These are phyloP conservation scores for Papilio glaucus DNA, from an alignment of 1,140 invertebrate species.

Conservation along the genomic window DNA sequence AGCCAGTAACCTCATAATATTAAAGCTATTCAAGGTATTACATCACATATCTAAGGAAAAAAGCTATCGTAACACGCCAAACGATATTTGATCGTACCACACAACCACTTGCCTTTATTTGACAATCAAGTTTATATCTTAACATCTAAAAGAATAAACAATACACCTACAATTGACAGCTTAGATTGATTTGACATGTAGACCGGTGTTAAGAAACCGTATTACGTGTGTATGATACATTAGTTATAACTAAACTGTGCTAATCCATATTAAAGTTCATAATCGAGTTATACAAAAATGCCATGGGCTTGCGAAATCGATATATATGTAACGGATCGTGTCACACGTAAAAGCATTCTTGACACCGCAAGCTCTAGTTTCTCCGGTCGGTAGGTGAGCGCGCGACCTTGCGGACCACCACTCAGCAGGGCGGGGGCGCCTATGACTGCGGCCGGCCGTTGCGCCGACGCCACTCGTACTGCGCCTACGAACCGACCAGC, in stretches of 20 bases:
- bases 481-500: conserved; percentile 66
- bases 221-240: conserved; percentile 12
- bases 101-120: conserved; percentile 8
- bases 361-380: conserved; percentile 55
- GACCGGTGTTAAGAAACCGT: conserved; percentile 21
- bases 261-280: conserved; percentile 40
- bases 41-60: not conserved
- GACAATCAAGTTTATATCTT: not conserved
- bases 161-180: conserved; percentile 26
- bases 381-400: conserved; percentile 60
- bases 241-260: conserved; percentile 21
- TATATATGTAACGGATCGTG: conserved; percentile 40
- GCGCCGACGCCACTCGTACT: conserved; percentile 66
- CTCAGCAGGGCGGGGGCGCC: conserved; percentile 70
- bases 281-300: conserved; percentile 42
- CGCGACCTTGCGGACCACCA: conserved; percentile 63
- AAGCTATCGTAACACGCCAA: not conserved
- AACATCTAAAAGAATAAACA: conserved; percentile 25
- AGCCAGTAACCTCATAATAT: too few relatives aligned
- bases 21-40: too few relatives aligned
- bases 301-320: conserved; percentile 48
- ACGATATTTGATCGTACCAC: not conserved
- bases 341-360: conserved; percentile 60
- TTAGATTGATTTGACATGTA: conserved; percentile 12
- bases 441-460: conserved; percentile 61